phyloP scores from a whole-genome alignment of 1,140 invertebrate genomes.

The Acyrthosiphon pisum region DNA sequence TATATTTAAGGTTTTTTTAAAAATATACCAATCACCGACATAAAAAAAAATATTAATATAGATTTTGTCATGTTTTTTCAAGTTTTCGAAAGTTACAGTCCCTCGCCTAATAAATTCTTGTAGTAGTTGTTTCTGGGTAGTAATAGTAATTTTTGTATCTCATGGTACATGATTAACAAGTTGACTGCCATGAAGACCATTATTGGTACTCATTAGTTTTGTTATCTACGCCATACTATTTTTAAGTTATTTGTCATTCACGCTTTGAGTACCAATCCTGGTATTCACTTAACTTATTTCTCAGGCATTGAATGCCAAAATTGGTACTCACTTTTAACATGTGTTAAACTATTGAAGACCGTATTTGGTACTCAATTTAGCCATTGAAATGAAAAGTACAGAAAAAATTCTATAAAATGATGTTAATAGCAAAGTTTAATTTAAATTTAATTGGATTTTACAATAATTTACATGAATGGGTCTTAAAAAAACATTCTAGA shows the following conservation, averaged over 20 bases:
- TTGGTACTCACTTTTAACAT: conserved; percentile 13
- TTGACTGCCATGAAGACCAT: neutral
- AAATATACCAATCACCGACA: too few relatives aligned
- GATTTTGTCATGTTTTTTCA: too few relatives aligned
- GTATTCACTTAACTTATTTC: conserved; percentile 4
- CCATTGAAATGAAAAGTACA: conserved; percentile 18
- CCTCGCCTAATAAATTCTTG: too few relatives aligned
- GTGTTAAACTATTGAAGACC: conserved; percentile 8
- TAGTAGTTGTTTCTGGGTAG: too few relatives aligned
- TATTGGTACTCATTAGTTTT: conserved; percentile 1
- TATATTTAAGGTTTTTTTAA: too few relatives aligned
- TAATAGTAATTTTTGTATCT: too few relatives aligned
- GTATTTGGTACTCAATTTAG: conserved; percentile 14
- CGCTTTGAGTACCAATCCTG: neutral
- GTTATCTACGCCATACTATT: neutral
- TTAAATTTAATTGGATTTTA: too few relatives aligned
- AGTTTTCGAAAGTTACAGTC: too few relatives aligned
- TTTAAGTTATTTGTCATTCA: conserved; percentile 2
- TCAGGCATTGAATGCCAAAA: conserved; percentile 9
- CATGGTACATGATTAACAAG: too few relatives aligned
- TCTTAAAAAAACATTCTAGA: too few relatives aligned
- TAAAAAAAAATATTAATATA: too few relatives aligned
- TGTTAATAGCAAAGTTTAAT: conserved; percentile 14
- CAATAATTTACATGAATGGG: too few relatives aligned
- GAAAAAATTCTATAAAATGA: conserved; percentile 27